These are phyloP conservation scores for Rhinichthys klamathensis DNA, from an alignment of 2,113 vertebrate species.

Conservation along the genomic window DNA sequence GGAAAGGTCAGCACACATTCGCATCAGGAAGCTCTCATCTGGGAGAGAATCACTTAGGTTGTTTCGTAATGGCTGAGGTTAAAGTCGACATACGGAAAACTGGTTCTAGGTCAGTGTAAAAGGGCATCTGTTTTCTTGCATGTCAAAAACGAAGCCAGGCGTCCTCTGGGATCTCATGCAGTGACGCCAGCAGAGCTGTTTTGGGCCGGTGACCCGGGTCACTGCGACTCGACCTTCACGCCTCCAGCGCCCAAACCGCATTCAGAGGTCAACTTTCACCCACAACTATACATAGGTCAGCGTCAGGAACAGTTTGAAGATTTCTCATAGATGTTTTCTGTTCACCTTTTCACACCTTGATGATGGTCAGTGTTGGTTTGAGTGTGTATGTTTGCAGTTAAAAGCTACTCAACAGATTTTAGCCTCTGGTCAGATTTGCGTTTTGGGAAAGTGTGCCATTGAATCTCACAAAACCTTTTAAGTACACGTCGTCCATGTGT, in stretches of 20 bases:
- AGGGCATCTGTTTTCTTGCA: background rate
- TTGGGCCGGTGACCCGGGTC: constrained; percentile 66
- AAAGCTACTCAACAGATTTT: constrained; percentile 29
- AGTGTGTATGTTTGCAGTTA: constrained; percentile 19
- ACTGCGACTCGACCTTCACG: constrained; percentile 62
- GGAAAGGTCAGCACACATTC: constrained; percentile 47
- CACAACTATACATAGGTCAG: background rate
- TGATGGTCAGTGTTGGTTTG: background rate
- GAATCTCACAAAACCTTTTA: background rate
- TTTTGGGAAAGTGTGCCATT: background rate
- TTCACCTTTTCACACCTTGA: background rate
- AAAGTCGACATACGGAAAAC: background rate
- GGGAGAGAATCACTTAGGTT: constrained; percentile 47
- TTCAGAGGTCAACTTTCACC: background rate
- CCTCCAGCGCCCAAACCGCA: background rate
- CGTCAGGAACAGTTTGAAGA: background rate
- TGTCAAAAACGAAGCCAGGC: background rate
- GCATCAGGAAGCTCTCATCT: constrained; percentile 65
- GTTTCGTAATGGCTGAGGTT: constrained; percentile 18
- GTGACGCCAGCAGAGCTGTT: constrained; percentile 8
- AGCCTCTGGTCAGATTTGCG: background rate
- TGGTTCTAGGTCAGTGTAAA: constrained; percentile 11
- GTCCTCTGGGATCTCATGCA: background rate
- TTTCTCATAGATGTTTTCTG: background rate
- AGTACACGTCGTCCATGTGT: background rate